Conservation (phyloP, 2,113 vertebrate genomes). For the Pipra filicauda region DNA sequence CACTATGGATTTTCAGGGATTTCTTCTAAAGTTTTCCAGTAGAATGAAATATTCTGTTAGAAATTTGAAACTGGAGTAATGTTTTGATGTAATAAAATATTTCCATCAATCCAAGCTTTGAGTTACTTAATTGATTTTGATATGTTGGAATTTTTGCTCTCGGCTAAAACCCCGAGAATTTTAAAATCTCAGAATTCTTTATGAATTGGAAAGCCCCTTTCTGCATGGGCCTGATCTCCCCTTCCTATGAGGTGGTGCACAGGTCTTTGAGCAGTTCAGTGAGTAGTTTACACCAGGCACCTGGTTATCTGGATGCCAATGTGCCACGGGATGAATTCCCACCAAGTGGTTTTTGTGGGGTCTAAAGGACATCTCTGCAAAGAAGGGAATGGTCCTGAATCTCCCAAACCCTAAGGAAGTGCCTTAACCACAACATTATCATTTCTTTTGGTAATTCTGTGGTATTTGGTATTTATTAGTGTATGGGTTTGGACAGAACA, state of each 20-base stretch:
- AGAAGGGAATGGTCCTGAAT: not conserved
- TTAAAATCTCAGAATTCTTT: not conserved
- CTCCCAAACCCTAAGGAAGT: not conserved
- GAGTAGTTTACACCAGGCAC: not conserved
- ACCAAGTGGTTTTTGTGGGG: not conserved
- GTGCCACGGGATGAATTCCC: not conserved
- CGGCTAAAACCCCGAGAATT: rapidly evolving
- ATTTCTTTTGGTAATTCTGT: not conserved
- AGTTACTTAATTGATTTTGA: not conserved
- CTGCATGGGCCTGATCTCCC: rapidly evolving
- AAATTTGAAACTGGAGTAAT: not conserved
- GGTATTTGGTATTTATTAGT: not conserved
- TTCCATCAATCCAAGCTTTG: not conserved
- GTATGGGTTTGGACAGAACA: not conserved
- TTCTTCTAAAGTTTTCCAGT: not conserved
- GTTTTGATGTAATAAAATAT: not conserved
- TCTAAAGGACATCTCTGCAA: not conserved
- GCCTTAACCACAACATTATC: not conserved
- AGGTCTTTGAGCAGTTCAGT: not conserved
- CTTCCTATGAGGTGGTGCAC: not conserved
- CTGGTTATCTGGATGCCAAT: not conserved
- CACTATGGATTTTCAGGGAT: not conserved
- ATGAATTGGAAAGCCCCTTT: not conserved
- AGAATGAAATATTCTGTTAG: not conserved
- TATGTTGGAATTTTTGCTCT: not conserved